A percentile compares a stretch with the other conserved stretches of the same genome.
These are phyloP conservation scores for Pyxicephalus adspersus DNA, from an alignment of 2,113 vertebrate species.

Conservation along the genomic window DNA sequence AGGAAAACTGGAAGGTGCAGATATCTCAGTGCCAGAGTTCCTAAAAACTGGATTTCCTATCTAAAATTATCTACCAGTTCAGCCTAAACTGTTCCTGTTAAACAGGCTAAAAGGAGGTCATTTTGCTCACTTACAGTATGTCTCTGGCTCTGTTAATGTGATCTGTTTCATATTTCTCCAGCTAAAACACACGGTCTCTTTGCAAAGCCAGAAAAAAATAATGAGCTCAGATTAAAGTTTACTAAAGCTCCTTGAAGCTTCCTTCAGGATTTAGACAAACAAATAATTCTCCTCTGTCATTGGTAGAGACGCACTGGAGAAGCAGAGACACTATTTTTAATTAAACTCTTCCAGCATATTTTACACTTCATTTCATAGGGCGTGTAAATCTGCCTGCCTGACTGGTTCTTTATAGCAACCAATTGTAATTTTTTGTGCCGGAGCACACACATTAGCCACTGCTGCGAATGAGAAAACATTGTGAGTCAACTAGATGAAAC, in stretches of 20 bases:
- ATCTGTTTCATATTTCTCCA: slow-evolving; percentile 3
- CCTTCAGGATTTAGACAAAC: slow-evolving; percentile 33
- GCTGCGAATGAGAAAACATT: background rate
- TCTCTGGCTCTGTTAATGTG: background rate
- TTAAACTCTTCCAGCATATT: background rate
- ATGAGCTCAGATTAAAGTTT: slow-evolving; percentile 48
- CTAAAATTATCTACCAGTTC: too few species aligned
- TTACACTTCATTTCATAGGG: slow-evolving; percentile 12
- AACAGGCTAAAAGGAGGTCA: too few species aligned
- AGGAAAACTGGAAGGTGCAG: too few species aligned
- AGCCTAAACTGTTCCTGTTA: too few species aligned
- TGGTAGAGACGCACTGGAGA: slow-evolving; percentile 1
- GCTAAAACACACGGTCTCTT: background rate
- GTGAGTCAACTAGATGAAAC: background rate
- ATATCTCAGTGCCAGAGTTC: too few species aligned
- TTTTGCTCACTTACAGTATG: too few species aligned
- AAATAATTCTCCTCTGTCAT: slow-evolving; percentile 21
- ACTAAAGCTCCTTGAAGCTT: slow-evolving; percentile 14
- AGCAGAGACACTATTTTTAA: slow-evolving; percentile 7
- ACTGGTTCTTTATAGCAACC: background rate
- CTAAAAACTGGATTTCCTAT: too few species aligned
- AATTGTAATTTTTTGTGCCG: background rate
- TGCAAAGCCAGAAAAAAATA: slow-evolving; percentile 30
- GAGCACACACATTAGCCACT: background rate
- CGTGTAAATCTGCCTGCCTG: background rate